Evolutionary conservation across 2,888 invertebrate species (phyloP), one percentile per base, ranked within the genome.

Genomic region (Platycheirus rosarum): DNA sequence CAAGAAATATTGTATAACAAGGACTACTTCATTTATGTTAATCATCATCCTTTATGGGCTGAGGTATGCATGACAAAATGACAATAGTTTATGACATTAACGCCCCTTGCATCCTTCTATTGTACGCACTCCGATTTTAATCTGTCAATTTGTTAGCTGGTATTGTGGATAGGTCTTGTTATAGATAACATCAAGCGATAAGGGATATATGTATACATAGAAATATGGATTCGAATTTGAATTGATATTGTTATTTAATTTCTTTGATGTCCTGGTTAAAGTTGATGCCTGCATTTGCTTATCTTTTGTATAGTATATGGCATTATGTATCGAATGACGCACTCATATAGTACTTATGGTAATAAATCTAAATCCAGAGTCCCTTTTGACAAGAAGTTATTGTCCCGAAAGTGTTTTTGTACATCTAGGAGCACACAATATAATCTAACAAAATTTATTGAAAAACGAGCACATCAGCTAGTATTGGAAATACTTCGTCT

Each of bases 51-150:
- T 20, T 20, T 20, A 26, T 40, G 44, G 68, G 32, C 68, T 37
- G 62, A 48, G 8, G 29, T n/a, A n/a, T n/a, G n/a, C n/a, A n/a
- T n/a, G n/a, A n/a, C n/a, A n/a, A n/a, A n/a, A n/a, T n/a, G 68
- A 69, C 74, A 79, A 74, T 57, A 63, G 63, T 69, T 79, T 74
- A 65, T 63, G 68, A 49, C 57, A 68, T 42, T 29, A 57, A 79
- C 79, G 79, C 74, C 74, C 70, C 74, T 75, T 62, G 62, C 55
- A 79, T 79, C 79, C 79, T 80, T 80, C 70, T 62, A 32, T 7
- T 32, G 29, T 32, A 8, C 29, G 29, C 9, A 20, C 9, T 48
- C 11, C n/a, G 26, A 37, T 26, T 42, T 5, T 6, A 8, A 6
- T 6, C 8, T 1, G 5, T 7, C 29, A 7, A 32, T 16, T 35